These are phyloP conservation scores for Gymnothorax javanicus DNA, from an alignment of 2,797 vertebrate genomes.

Conservation along the genomic window DNA sequence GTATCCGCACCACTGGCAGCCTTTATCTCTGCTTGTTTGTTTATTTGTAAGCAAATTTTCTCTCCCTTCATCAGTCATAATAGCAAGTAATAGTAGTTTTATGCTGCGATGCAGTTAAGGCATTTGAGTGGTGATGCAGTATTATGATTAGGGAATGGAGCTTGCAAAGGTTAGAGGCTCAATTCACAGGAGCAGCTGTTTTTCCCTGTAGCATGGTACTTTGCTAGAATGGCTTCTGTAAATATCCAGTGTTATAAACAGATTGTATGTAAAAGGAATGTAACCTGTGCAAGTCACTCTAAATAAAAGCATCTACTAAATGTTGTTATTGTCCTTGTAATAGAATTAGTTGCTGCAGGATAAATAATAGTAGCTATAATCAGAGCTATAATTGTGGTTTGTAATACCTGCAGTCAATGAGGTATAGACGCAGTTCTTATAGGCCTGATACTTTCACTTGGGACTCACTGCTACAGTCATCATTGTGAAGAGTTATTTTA, in stretches of 20 bases:
- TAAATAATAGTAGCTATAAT: background rate
- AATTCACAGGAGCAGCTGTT: background rate
- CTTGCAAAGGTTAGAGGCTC: conserved; percentile 1
- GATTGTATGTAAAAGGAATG: background rate
- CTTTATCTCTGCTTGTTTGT: conserved; percentile 7
- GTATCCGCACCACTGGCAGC: conserved; percentile 4
- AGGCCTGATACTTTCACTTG: background rate
- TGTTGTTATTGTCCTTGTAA: background rate
- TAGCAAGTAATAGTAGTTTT: background rate
- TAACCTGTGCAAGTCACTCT: background rate
- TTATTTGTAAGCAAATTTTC: conserved; percentile 1
- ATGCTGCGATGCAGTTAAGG: background rate
- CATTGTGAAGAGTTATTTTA: background rate
- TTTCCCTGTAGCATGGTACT: background rate
- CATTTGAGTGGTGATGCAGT: background rate
- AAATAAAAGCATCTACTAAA: background rate
- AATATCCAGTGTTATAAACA: background rate
- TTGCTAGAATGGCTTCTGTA: background rate
- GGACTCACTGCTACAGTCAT: background rate
- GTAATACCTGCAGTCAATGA: background rate
- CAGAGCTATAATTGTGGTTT: background rate
- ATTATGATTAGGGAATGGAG: background rate
- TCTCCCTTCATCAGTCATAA: background rate
- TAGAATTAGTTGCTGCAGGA: background rate
- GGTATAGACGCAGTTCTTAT: background rate